phyloP scores from a whole-genome alignment of 2,113 vertebrate species.

The Pseudorasbora parva region DNA sequence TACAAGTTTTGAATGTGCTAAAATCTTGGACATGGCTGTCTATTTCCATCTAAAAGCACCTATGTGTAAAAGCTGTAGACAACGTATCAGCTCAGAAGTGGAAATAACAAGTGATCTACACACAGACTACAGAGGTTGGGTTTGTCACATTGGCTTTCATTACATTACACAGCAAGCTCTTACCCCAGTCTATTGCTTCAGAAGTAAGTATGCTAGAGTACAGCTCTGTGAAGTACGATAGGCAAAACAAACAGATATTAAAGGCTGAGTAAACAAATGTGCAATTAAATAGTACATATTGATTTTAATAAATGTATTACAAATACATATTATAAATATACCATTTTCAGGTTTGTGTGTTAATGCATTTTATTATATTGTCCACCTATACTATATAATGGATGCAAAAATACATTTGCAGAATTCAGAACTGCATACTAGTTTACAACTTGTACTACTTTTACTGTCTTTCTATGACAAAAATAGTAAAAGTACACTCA shows the following conservation, averaged over 20 bases:
- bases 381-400: no score
- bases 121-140: not conserved
- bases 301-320: not conserved
- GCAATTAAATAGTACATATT: not conserved
- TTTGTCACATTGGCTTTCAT: slow-evolving; percentile 28
- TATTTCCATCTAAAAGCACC: not conserved
- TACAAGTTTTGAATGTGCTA: slow-evolving; percentile 6
- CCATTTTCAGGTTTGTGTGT: not conserved
- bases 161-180: slow-evolving; percentile 67
- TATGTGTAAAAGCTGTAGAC: not conserved
- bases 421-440: no score
- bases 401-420: not conserved
- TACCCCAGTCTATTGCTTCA: slow-evolving; percentile 75
- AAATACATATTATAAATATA: not conserved
- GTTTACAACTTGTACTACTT: no score
- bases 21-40: slow-evolving; percentile 10
- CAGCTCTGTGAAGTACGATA: slow-evolving; percentile 67
- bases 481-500: no score
- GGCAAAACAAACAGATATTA: slow-evolving; percentile 63
- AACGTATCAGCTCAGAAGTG: not conserved
- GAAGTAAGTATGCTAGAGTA: slow-evolving; percentile 76
- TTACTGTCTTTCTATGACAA: no score
- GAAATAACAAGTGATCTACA: not conserved
- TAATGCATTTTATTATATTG: not conserved
- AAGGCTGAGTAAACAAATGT: slow-evolving; percentile 56